phyloP scores from a whole-genome alignment of 2,113 vertebrate species.

The Sardina pilchardus region DNA sequence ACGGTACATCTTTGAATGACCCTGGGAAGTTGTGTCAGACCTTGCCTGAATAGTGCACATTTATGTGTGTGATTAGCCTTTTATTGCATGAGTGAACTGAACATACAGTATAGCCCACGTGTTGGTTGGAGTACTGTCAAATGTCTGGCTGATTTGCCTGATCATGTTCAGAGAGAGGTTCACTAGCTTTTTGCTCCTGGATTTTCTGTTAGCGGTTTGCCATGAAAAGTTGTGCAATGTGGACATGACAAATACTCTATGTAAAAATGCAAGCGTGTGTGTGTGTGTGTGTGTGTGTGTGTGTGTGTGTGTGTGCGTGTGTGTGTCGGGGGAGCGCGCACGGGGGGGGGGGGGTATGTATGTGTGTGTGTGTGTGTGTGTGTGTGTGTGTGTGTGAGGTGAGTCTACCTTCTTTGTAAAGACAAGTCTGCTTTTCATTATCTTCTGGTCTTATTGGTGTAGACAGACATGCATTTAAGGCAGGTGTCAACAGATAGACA shows the following conservation, averaged over 20 bases:
- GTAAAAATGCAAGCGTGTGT: not conserved
- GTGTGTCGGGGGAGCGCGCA: too few species aligned
- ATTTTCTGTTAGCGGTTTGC: not conserved
- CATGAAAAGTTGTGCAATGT: not conserved
- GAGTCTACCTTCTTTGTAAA: not conserved
- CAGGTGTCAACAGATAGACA: not conserved
- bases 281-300: not conserved
- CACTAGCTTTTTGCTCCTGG: not conserved
- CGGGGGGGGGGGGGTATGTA: too few species aligned
- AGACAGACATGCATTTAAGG: not conserved
- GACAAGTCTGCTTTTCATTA: not conserved
- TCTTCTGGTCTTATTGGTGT: not conserved
- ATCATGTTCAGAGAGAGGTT: not conserved
- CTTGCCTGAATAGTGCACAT: too few species aligned
- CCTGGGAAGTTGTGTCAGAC: too few species aligned
- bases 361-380: slow-evolving; percentile 21
- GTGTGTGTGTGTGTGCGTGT: not conserved
- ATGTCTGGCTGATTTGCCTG: not conserved
- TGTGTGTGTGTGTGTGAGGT: not conserved
- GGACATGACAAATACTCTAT: not conserved
- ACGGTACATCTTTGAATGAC: too few species aligned
- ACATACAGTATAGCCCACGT: too few species aligned
- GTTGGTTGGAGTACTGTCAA: not conserved
- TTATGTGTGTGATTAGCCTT: too few species aligned
- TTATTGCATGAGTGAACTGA: too few species aligned